A percentile compares a stretch with the other conserved stretches of the same genome.
These are phyloP conservation scores for Peromyscus nudipes DNA, from an alignment of 2,797 vertebrate species.

Conservation along the genomic window DNA sequence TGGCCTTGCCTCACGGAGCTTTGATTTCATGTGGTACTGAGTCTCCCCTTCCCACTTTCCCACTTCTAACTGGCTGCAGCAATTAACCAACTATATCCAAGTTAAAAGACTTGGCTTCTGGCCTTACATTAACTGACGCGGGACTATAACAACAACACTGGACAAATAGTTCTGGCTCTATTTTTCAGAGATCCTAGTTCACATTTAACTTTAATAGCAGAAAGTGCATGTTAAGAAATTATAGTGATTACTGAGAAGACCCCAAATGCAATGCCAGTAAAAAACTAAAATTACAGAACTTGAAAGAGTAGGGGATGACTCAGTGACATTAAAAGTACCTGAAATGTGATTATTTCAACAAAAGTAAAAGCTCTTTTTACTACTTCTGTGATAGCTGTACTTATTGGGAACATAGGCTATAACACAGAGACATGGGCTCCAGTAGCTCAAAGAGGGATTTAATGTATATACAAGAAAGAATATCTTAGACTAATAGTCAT, in stretches of 20 bases:
- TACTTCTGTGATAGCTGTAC: background rate
- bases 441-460: slow-evolving; percentile 40
- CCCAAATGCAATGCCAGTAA: background rate
- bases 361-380: slow-evolving; percentile 9
- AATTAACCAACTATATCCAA: background rate
- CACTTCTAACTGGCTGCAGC: background rate
- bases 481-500: slow-evolving; percentile 4
- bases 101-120: slow-evolving; percentile 25
- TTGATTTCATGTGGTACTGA: slow-evolving; percentile 4
- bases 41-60: background rate
- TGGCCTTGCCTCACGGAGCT: background rate
- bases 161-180: slow-evolving; percentile 3
- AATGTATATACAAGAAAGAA: slow-evolving; percentile 21
- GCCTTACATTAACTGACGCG: slow-evolving; percentile 19
- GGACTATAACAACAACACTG: background rate
- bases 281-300: slow-evolving; percentile 39
- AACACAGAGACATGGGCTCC: background rate
- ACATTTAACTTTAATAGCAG: slow-evolving; percentile 11
- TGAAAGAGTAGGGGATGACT: background rate
- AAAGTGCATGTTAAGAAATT: background rate
- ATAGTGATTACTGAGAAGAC: slow-evolving; percentile 30
- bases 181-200: slow-evolving; percentile 42
- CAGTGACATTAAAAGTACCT: slow-evolving; percentile 23
- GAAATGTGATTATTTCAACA: slow-evolving; percentile 5
- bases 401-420: background rate